Evolutionary conservation across 2,797 vertebrate species (phyloP).

Genomic region (Eidolon dupreanum): DNA sequence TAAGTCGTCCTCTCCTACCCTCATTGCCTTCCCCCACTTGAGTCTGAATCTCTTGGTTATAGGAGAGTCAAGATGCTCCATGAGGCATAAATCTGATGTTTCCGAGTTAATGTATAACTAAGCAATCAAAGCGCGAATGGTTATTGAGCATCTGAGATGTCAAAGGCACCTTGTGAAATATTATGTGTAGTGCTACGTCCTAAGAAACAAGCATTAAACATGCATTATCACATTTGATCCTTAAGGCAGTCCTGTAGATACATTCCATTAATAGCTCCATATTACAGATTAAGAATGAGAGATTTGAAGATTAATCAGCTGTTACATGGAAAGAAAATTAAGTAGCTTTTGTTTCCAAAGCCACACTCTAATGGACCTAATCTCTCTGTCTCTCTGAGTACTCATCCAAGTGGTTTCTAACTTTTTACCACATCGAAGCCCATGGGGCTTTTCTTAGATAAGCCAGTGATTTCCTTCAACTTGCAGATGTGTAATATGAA

Average conservation of each 20-base stretch:
- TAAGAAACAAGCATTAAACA: neutral
- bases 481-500: neutral
- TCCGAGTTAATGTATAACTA: neutral
- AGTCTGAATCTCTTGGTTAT: neutral
- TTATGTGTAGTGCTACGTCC: neutral
- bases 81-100: neutral
- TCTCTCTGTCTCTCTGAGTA: neutral
- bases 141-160: neutral
- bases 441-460: neutral
- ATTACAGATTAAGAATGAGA: neutral
- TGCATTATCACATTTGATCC: neutral
- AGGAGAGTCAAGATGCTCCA: neutral
- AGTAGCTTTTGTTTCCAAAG: neutral
- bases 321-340: neutral
- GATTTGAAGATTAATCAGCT: neutral
- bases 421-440: neutral
- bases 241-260: neutral
- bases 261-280: neutral
- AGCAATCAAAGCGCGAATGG: neutral
- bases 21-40: neutral
- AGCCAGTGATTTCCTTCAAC: neutral
- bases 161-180: constrained; percentile 1
- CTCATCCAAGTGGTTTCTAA: neutral
- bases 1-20: neutral
- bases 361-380: neutral